phyloP scores from a whole-genome alignment of 2,888 invertebrate species.

The Keiferia lycopersicella region DNA sequence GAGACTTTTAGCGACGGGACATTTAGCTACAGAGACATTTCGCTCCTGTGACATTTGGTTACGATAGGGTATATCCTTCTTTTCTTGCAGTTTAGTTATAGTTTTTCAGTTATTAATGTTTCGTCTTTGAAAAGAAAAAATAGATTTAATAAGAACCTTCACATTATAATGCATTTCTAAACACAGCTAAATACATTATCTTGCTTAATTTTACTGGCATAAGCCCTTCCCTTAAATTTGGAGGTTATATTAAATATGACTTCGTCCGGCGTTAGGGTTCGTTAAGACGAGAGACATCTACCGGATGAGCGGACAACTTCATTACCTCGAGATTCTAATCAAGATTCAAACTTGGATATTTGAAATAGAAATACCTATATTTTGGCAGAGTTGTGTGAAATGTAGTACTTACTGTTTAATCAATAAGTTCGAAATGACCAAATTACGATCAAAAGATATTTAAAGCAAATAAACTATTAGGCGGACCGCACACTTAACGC shows the following conservation, averaged over 20 bases:
- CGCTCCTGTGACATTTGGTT: too few species aligned
- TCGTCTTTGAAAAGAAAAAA: too few species aligned
- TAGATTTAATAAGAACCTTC: not conserved
- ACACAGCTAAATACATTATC: conserved; percentile 33
- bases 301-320: conserved; percentile 34
- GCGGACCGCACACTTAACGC: too few species aligned
- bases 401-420: not conserved
- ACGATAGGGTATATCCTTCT: too few species aligned
- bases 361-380: not conserved
- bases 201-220: conserved; percentile 41
- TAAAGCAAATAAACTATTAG: too few species aligned
- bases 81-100: too few species aligned
- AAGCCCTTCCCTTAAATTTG: conserved; percentile 40
- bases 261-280: conserved; percentile 36
- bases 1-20: too few species aligned
- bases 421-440: too few species aligned
- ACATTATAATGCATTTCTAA: conserved; percentile 21
- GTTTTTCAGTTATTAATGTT: too few species aligned
- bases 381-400: too few species aligned
- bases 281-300: conserved; percentile 42
- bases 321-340: conserved; percentile 10
- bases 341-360: not conserved
- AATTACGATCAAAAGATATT: too few species aligned
- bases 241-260: conserved; percentile 50
- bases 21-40: too few species aligned